phyloP scores from a whole-genome alignment of 1,140 invertebrate species.

The Teleogryllus occipitalis region DNA sequence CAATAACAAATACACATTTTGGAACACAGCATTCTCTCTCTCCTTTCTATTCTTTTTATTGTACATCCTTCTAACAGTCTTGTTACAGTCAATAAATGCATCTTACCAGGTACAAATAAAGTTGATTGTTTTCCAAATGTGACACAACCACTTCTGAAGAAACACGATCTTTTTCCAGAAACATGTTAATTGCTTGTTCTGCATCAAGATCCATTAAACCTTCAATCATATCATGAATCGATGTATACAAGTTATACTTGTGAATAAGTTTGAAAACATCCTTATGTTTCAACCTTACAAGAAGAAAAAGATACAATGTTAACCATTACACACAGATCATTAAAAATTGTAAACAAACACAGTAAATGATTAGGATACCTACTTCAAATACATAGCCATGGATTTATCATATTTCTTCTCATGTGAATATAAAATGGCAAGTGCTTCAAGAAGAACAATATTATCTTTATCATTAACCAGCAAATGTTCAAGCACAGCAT shows the following conservation, averaged over 20 bases:
- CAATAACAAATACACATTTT: no score
- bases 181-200: slow-evolving; percentile 71
- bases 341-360: background rate
- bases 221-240: slow-evolving; percentile 79
- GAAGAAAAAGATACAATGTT: slow-evolving; percentile 14
- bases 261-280: slow-evolving; percentile 84
- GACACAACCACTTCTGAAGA: slow-evolving; percentile 72
- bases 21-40: no score
- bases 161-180: slow-evolving; percentile 73
- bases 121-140: slow-evolving; percentile 65
- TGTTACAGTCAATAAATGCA: background rate
- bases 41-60: background rate
- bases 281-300: slow-evolving; percentile 51
- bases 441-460: slow-evolving; percentile 69
- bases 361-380: slow-evolving; percentile 30
- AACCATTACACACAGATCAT: background rate
- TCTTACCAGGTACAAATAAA: slow-evolving; percentile 62
- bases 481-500: slow-evolving; percentile 69
- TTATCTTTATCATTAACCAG: slow-evolving; percentile 53
- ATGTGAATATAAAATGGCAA: slow-evolving; percentile 87
- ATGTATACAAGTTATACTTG: slow-evolving; percentile 68
- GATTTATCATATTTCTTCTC: slow-evolving; percentile 89
- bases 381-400: slow-evolving; percentile 84
- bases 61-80: background rate
- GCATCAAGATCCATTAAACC: slow-evolving; percentile 84